Conservation (phyloP, 2,888 invertebrate genomes). For the Cyclophora albipunctata region DNA sequence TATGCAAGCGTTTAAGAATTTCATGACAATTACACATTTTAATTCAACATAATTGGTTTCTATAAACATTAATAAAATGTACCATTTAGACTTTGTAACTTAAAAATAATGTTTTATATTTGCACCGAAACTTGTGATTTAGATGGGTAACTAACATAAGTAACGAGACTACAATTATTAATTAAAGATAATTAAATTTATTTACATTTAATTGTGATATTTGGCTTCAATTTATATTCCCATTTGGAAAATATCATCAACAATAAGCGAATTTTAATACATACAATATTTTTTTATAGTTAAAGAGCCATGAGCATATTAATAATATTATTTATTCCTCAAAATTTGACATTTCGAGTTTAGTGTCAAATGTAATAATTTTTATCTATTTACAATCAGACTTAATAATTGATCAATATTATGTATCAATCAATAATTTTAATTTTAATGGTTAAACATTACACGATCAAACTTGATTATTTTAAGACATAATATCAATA, state of each 20-base stretch:
- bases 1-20: no score
- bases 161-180: constrained; percentile 52
- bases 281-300: not conserved
- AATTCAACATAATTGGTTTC: no score
- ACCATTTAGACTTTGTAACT: no score
- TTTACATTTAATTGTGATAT: constrained; percentile 58
- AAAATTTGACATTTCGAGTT: constrained; percentile 4
- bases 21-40: no score
- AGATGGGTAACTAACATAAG: constrained; percentile 57
- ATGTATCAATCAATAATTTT: no score
- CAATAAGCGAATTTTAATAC: not conserved
- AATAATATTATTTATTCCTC: constrained; percentile 2
- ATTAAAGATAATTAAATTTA: constrained; percentile 30
- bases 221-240: constrained; percentile 55
- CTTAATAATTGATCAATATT: constrained; percentile 24
- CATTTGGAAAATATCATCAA: constrained; percentile 28
- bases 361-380: not conserved
- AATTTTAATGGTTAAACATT: constrained; percentile 22
- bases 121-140: constrained; percentile 62
- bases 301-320: not conserved
- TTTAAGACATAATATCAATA: no score
- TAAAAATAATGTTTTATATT: not conserved
- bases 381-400: constrained; percentile 59
- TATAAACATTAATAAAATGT: no score
- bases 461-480: constrained; percentile 8